Evolutionary conservation across 2,797 vertebrate genomes (phyloP).

Genomic region (Acanthis flammea): DNA sequence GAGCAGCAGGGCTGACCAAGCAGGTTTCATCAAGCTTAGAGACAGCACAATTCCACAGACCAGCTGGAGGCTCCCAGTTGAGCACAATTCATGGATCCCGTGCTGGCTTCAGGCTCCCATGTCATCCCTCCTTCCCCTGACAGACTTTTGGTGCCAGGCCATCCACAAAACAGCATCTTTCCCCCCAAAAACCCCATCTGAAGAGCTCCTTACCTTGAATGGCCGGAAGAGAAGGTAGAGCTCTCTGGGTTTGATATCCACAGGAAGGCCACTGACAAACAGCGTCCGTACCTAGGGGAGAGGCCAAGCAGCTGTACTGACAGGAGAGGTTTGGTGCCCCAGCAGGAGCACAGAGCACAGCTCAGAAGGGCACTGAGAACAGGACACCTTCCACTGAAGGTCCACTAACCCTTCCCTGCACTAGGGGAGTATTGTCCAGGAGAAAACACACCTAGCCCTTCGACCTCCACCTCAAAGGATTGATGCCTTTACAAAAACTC

Average conservation of each 20-base stretch:
- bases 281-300: constrained; percentile 78
- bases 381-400: background rate
- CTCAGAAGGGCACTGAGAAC: background rate
- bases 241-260: constrained; percentile 84
- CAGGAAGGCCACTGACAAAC: constrained; percentile 83
- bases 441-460: background rate
- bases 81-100: fast-evolving
- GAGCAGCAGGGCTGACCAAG: background rate
- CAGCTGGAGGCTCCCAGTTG: background rate
- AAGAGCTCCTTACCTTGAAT: constrained; percentile 76
- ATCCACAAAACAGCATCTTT: background rate
- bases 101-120: background rate
- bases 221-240: constrained; percentile 83
- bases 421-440: fast-evolving
- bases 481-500: background rate
- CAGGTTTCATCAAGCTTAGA: background rate
- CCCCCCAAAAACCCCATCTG: background rate
- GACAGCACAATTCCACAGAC: background rate
- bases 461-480: background rate
- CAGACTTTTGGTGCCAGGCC: background rate
- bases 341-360: background rate
- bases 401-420: background rate
- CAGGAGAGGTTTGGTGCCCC: background rate
- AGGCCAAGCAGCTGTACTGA: background rate
- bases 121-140: background rate